Base-by-base conservation (phyloP, 2,113 vertebrate genomes). In the Tympanuchus pallidicinctus region DNA sequence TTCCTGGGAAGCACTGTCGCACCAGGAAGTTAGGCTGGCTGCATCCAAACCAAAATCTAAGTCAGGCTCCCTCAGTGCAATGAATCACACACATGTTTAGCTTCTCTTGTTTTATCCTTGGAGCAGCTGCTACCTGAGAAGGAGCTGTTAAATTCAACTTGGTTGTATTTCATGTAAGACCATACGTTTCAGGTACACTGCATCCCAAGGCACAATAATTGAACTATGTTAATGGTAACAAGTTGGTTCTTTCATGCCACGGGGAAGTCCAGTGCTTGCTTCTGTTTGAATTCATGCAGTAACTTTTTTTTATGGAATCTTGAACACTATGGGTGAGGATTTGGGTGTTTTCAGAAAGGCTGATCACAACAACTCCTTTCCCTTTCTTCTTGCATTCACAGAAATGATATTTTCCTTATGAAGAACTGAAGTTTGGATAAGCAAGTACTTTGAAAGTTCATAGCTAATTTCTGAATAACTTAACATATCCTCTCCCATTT, bases 141-240 rank as follows among this genome's bases (percentile, higher is more conserved):
- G 5, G 4, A 20, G 3, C 32, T 0, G 0, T 57, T 75, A 16
- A 14, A 32, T 34, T 50, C 0, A 2, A 59, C 45, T 65, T 0
- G 9, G 61, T 36, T 2, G 14, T 4, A 5, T 6, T 34, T 54
- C 11, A 8, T 30, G 10, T 27, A 36, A 34, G 13, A 34, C 6
- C 0, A 1, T 2, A 7, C 8, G 3, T n/a, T 67, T 61, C 21
- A 2, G 66, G 19, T n/a, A 6, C 22, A 0, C 25, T n/a, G 4
- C 40, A 54, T 50, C 43, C 48, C 18, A n/a, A 14, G 40, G 75
- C n/a, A 18, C 38, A 60, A 47, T 36, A 77, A 12, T 32, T 60
- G 34, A 11, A 75, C n/a, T 30, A 4, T 15, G 7, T 19, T 34
- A 16, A 12, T 0, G 9, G 22, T 12, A 80, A 90, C 18, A 34